Base-by-base conservation (phyloP, 2,113 vertebrate genomes). In the Silurus meridionalis region DNA sequence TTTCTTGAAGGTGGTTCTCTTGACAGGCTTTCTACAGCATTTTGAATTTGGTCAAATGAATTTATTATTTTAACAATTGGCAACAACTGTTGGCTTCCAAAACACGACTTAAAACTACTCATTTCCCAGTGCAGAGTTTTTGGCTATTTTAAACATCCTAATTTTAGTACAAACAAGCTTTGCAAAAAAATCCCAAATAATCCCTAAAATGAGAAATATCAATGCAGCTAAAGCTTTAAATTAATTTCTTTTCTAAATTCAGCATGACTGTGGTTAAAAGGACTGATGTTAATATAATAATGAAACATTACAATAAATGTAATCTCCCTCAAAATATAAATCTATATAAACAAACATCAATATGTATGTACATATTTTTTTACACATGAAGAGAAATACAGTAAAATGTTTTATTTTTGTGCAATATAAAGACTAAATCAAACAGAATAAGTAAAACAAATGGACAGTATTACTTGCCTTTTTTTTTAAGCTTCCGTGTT, bases 401-500 rank as follows among this genome's bases (percentile, higher is more conserved):
- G 74, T 53, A 77, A 53, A 55, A 14, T 55, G 77, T 58, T 9
- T n/a, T 2, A 21, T 75, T 28, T 58, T 37, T 58, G 17, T 80
- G 46, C 4, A 46, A 28, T 11, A 60, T 61, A 21, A 14, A 79
- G 19, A 17, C 55, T 4, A n/a, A 15, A 84, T 37, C 19, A 48
- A 78, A 78, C 15, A 6, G 60, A 64, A 66, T 67, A 48, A 52
- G 55, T 63, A 55, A 52, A 61, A 52, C 23, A 78, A 5, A n/a
- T 60, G 19, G 25, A 75, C 69, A 61, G 61, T 6, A 55, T 13
- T 14, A 87, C 90, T 85, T 89, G 84, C 92, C 94, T 93, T 90
- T 90, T 93, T 93, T 93, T 78, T 67, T 84, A 0, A 89, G 88
- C 83, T 88, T 93, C 67, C 57, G 72, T 50, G 90, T 58, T 85